Evolutionary conservation across 2,797 vertebrate genomes (phyloP).

Genomic region (Phyllotis vaccarum): DNA sequence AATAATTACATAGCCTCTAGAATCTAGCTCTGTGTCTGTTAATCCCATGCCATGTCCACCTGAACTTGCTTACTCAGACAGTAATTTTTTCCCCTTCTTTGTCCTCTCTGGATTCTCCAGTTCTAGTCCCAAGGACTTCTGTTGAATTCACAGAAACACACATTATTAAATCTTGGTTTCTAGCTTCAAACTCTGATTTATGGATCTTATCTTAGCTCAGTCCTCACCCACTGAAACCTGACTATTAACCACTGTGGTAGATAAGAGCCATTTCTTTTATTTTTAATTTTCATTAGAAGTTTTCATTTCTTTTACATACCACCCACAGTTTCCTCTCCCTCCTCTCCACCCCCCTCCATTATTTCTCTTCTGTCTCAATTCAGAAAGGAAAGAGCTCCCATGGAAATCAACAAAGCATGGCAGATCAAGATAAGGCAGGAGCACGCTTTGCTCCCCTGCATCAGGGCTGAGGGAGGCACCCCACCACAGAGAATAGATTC

Average conservation of each 20-base stretch:
- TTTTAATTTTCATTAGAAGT: too few species aligned
- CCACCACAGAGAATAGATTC: too few species aligned
- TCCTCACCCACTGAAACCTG: neutral
- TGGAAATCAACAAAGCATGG: too few species aligned
- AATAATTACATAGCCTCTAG: neutral
- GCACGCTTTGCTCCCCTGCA: too few species aligned
- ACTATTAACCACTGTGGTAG: neutral
- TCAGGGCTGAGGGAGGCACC: too few species aligned
- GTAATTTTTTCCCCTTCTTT: neutral
- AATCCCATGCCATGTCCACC: neutral
- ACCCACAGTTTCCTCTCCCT: too few species aligned
- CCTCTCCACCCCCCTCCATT: too few species aligned
- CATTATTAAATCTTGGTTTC: neutral
- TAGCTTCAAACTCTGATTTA: neutral
- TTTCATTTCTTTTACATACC: too few species aligned
- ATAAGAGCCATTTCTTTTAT: neutral
- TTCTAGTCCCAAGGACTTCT: neutral
- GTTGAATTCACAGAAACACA: neutral
- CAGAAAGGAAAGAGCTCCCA: too few species aligned
- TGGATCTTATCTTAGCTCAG: neutral
- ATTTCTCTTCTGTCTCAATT: too few species aligned
- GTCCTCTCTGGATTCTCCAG: neutral
- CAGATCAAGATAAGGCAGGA: too few species aligned
- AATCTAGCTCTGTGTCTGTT: neutral
- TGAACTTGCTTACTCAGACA: neutral